These are phyloP conservation scores for Sterna hirundo DNA, from an alignment of 2,113 vertebrate species.

Conservation along the genomic window DNA sequence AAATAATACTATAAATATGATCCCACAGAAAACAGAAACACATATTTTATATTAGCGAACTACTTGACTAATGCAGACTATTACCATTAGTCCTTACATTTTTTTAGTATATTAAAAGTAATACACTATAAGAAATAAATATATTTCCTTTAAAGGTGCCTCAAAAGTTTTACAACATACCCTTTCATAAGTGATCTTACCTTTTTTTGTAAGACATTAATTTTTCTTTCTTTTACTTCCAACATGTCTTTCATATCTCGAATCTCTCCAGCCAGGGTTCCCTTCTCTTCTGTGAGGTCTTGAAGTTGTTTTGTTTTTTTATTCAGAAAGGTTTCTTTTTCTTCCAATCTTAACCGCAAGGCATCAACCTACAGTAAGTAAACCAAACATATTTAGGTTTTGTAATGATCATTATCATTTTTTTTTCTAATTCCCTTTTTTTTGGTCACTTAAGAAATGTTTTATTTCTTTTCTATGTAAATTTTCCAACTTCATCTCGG, in stretches of 20 bases:
- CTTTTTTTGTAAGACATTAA: conserved; percentile 98
- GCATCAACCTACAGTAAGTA: conserved; percentile 88
- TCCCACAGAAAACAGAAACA: neutral
- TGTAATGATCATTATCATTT: neutral
- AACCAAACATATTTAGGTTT: neutral
- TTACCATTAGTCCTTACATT: neutral
- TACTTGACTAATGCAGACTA: neutral
- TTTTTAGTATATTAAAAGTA: neutral
- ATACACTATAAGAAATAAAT: neutral
- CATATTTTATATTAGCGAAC: neutral
- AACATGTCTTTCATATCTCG: conserved; percentile 99
- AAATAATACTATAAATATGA: neutral
- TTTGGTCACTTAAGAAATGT: neutral
- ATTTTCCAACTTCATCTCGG: neutral
- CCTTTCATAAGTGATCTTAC: conserved; percentile 62
- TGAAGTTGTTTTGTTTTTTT: conserved; percentile 99
- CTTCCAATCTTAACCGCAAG: conserved; percentile 92
- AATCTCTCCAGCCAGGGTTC: conserved; percentile 95
- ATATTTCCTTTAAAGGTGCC: neutral
- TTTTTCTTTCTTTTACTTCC: conserved; percentile 98
- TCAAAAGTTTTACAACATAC: neutral
- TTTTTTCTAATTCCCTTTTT: neutral
- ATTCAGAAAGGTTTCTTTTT: conserved; percentile 97
- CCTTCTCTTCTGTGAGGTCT: conserved; percentile 98
- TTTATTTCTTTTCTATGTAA: neutral